Base-by-base conservation (phyloP, 2,888 invertebrate species). In the Cyclophora albipunctata region DNA sequence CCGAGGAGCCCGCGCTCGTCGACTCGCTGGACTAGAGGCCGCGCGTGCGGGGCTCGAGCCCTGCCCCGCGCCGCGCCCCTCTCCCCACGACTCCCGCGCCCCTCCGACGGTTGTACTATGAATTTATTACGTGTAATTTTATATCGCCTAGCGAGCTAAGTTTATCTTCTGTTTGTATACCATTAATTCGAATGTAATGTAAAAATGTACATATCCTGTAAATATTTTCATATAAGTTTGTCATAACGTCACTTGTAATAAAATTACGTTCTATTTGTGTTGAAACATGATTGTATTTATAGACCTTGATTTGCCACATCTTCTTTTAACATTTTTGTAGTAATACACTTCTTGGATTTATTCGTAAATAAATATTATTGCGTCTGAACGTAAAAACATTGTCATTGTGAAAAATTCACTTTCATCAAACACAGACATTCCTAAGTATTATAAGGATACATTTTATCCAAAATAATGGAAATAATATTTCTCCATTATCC, bases 181-280 rank as follows among this genome's bases (percentile, higher is more conserved):
- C 67, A 66, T 58, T 74, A 60, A 60, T 66, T 66, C 60, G 51
- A 56, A 59, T 59, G 51, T 64, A 58, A 57, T 84, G 82, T 85
- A 84, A 77, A 81, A 68, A 75, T 87, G 87, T 87, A 87, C 86
- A 87, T 87, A 87, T 86, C 87, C 75, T 87, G 87, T 87, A 85
- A 83, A 86, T 85, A 86, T 37, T 75, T 79, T 37, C 37, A 37
- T 69, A 67, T 75, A 71, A 67, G 62, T 63, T 80, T 79, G 80
- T 83, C 80, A 78, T 73, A 73, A 75, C 81, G 78, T 82, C 73
- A 76, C 75, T 79, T 82, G 75, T 75, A 83, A 78, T 81, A 74
- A 83, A 81, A 79, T 78, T 78, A 81, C 78, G 67, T 78, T 78
- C 66, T 60, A 55, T 65, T 58, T 60, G 50, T 55, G 55, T 55